Evolutionary conservation across 2,797 vertebrate species (phyloP).

Genomic region (Anguilla megastoma): DNA sequence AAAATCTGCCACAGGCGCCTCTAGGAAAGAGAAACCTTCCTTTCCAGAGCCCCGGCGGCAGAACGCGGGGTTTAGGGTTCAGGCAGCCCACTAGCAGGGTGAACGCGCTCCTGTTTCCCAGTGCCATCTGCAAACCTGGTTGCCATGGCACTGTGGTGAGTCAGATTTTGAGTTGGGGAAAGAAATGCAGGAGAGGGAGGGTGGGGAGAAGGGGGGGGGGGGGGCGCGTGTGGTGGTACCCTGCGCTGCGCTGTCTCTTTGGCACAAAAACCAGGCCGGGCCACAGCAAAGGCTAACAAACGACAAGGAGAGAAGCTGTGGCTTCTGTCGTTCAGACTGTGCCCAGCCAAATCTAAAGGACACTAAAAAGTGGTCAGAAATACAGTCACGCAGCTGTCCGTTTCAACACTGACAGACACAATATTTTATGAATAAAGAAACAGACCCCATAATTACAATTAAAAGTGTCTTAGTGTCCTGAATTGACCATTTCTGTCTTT

Average conservation of each 20-base stretch:
- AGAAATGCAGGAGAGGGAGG: conserved; percentile 65
- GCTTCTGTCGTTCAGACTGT: neutral
- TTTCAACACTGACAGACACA: conserved; percentile 5
- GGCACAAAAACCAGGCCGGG: conserved; percentile 54
- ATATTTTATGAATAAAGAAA: neutral
- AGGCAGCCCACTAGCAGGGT: neutral
- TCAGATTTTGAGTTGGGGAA: conserved; percentile 63
- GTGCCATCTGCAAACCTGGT: conserved; percentile 63
- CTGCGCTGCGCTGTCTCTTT: conserved; percentile 61
- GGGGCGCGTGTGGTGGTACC: conserved; percentile 38
- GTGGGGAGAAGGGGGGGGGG: conserved; percentile 21
- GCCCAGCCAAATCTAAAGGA: neutral
- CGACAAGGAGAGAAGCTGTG: conserved; percentile 53
- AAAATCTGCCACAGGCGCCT: neutral
- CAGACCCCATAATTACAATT: neutral
- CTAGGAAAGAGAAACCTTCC: neutral
- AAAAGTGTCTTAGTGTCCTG: neutral
- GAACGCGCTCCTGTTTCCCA: conserved; percentile 58
- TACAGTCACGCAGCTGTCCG: neutral
- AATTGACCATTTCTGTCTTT: neutral
- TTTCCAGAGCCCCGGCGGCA: neutral
- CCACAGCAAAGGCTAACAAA: conserved; percentile 51
- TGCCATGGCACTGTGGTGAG: conserved; percentile 70
- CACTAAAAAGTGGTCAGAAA: neutral
- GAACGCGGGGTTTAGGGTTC: neutral